phyloP scores from a whole-genome alignment of 1,140 invertebrate genomes.

The Wasmannia auropunctata region DNA sequence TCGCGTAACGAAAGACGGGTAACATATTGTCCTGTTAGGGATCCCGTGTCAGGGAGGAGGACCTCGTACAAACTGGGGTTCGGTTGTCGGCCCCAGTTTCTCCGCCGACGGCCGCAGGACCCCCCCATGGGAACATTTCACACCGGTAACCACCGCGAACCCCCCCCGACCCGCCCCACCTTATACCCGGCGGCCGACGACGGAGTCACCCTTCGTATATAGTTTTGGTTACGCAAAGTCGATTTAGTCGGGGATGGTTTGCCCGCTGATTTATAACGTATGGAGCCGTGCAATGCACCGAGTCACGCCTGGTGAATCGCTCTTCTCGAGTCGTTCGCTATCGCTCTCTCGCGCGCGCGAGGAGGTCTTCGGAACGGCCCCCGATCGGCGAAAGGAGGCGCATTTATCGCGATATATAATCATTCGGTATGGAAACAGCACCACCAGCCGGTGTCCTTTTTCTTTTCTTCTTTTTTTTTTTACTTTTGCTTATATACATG shows the following conservation, averaged over 20 bases:
- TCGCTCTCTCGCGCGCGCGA: conserved; percentile 49
- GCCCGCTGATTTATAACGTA: conserved; percentile 81
- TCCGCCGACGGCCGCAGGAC: conserved; percentile 69
- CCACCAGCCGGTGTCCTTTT: background rate
- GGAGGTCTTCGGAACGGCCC: conserved; percentile 16
- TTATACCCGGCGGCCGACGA: conserved; percentile 13
- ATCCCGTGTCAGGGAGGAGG: conserved; percentile 33
- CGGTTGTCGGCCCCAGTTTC: conserved; percentile 34
- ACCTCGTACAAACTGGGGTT: conserved; percentile 22
- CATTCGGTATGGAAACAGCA: conserved; percentile 20
- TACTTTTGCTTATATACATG: background rate
- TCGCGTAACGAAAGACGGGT: conserved; percentile 78
- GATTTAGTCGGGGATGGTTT: conserved; percentile 85
- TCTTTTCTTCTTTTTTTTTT: background rate
- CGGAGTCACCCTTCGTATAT: conserved; percentile 68
- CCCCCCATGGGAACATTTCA: conserved; percentile 86
- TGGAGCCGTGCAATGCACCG: conserved; percentile 60
- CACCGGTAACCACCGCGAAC: conserved; percentile 84
- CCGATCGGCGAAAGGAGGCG: conserved; percentile 33
- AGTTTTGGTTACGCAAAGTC: conserved; percentile 82
- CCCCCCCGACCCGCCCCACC: conserved; percentile 53
- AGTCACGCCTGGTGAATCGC: conserved; percentile 45
- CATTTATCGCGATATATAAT: conserved; percentile 4
- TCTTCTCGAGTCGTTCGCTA: conserved; percentile 56
- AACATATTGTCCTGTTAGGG: conserved; percentile 80